Evolutionary conservation across 1,140 invertebrate genomes (phyloP), one percentile per base, ranked within the genome.

Genomic region (Cataglyphis hispanica): DNA sequence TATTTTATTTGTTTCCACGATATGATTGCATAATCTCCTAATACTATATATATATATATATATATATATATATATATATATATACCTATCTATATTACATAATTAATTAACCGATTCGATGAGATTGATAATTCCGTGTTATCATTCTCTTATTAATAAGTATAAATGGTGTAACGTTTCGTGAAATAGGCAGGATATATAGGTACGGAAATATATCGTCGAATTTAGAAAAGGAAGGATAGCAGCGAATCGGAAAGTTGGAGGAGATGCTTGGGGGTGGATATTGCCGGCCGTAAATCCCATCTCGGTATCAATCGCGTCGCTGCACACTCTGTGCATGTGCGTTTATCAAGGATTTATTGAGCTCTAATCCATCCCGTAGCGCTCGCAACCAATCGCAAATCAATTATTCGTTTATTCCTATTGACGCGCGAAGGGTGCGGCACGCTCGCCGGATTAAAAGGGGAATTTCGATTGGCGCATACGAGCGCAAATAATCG

Each of bases 311-410:
- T 60, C 37, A 74, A 83, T 74, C 53, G 37, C n/a, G 37, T 31
- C 34, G 53, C 37, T 74, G 25, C 37, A 31, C 61, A 19, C 25
- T 43, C 25, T 5, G 46, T 27, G 40, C 67, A 25, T 46, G 67
- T 72, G 67, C 37, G 67, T 83, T 74, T 83, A 83, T 83, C 56
- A 83, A 83, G 67, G 53, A 83, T 83, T 83, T 40, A 83, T 72
- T 46, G 37, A 7, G 31, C 11, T 60, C 56, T 83, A 60, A 83
- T 83, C 67, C 53, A 53, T n/a, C 78, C 40, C 40, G 43, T 25
- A 43, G 34, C 60, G 50, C 63, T 34, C n/a, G 63, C 25, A 22
- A 22, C 34, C 16, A 34, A 72, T 72, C 69, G 53, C 67, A 60
- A 74, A 83, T 83, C 40, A 56, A 74, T 83, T 83, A 83, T 83